Evolutionary conservation across 92 coral and sea anemone species (phyloP).

Genomic region (Galaxea fascicularis): DNA sequence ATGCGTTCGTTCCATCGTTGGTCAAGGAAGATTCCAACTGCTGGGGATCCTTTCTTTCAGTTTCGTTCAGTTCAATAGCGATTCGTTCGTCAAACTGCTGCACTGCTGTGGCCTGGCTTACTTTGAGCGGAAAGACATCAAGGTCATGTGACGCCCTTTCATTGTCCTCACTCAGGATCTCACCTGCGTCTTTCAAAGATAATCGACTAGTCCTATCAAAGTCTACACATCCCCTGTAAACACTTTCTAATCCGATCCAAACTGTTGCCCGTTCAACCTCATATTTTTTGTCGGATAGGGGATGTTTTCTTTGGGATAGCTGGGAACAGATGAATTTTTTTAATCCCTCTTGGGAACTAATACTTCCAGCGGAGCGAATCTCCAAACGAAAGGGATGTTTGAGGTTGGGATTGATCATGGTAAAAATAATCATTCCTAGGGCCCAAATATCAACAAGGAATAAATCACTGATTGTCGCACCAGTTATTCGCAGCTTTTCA

Average conservation of each 20-base stretch:
- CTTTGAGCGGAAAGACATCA: slow-evolving; percentile 30
- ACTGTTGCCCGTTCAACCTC: slow-evolving; percentile 31
- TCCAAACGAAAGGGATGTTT: too few relatives aligned
- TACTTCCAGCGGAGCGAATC: slow-evolving; percentile 9
- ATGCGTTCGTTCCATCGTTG: slow-evolving; percentile 51
- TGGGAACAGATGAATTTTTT: slow-evolving; percentile 32
- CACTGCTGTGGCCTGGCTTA: slow-evolving; percentile 42
- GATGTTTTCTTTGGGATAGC: slow-evolving; percentile 25
- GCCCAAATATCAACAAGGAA: slow-evolving; percentile 43
- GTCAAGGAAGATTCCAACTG: slow-evolving; percentile 26
- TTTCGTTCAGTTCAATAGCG: slow-evolving; percentile 21
- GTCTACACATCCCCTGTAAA: slow-evolving; percentile 18
- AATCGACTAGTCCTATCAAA: slow-evolving; percentile 33
- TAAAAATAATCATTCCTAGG: slow-evolving; percentile 31
- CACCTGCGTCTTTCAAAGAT: slow-evolving; percentile 43
- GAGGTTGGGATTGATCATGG: slow-evolving; percentile 5
- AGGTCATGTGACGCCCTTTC: slow-evolving; percentile 1
- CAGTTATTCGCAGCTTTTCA: not conserved
- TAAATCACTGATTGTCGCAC: slow-evolving; percentile 8
- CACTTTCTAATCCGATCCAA: slow-evolving; percentile 27
- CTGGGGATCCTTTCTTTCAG: slow-evolving; percentile 3
- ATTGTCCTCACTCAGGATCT: slow-evolving; percentile 9
- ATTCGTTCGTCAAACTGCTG: slow-evolving; percentile 34
- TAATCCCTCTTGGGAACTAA: slow-evolving; percentile 30
- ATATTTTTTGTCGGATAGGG: slow-evolving; percentile 16